Evolutionary conservation across 2,113 vertebrate genomes (phyloP).

Genomic region (Zosterops japonicus): DNA sequence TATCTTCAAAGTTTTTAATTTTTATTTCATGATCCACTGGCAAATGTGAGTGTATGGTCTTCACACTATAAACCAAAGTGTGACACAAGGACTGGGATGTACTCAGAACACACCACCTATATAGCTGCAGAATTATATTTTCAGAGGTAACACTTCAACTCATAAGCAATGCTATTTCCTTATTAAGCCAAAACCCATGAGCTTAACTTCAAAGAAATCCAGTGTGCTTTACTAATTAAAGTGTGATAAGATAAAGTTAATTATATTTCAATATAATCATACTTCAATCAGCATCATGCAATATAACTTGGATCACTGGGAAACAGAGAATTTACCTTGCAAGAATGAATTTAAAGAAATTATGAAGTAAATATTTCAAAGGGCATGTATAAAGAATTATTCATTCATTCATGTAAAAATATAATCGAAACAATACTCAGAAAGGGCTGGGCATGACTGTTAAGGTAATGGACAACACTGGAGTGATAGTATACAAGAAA

Average conservation of each 20-base stretch:
- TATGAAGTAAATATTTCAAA: background rate
- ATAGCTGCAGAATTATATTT: background rate
- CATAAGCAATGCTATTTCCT: background rate
- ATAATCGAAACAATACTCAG: background rate
- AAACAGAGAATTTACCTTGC: background rate
- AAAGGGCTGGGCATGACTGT: background rate
- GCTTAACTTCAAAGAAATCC: slow-evolving; percentile 4
- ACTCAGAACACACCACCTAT: background rate
- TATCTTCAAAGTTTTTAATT: background rate
- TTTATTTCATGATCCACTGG: background rate
- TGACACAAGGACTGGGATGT: background rate
- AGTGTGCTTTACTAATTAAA: slow-evolving; percentile 9
- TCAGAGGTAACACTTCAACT: background rate
- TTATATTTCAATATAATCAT: background rate
- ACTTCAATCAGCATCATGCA: background rate
- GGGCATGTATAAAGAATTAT: background rate
- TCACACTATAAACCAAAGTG: background rate
- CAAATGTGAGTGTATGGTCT: background rate
- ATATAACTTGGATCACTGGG: background rate
- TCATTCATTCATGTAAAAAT: background rate
- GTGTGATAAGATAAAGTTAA: background rate
- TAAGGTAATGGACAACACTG: background rate
- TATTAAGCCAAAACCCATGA: background rate
- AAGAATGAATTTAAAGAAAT: background rate
- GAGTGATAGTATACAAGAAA: background rate